A percentile compares a stretch with the other conserved stretches of the same genome.
These are phyloP conservation scores for Ecdyonurus torrentis DNA, from an alignment of 2,888 invertebrate species.

Conservation along the genomic window DNA sequence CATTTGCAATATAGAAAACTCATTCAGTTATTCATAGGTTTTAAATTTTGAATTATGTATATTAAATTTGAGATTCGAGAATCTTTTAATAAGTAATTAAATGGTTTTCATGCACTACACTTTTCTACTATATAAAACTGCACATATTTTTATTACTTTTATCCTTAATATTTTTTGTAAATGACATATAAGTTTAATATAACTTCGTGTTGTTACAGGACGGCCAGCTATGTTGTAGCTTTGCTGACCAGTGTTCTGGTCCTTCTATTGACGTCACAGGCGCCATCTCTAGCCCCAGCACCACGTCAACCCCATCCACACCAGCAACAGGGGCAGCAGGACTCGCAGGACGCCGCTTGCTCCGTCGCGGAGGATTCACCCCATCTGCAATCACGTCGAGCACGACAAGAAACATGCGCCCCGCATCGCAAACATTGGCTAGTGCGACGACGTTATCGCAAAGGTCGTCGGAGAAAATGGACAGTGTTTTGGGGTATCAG, in stretches of 20 bases:
- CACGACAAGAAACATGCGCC: not conserved
- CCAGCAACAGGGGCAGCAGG: too few relatives aligned
- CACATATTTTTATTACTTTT: not conserved
- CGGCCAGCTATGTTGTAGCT: slow-evolving; percentile 34
- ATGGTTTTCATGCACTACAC: not conserved
- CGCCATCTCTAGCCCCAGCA: not conserved
- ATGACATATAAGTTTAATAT: slow-evolving; percentile 22
- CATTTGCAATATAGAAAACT: too few relatives aligned
- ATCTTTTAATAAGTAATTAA: too few relatives aligned
- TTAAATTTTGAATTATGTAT: too few relatives aligned
- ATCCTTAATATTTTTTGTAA: slow-evolving; percentile 12
- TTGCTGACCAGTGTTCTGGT: slow-evolving; percentile 30
- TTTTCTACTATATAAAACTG: not conserved
- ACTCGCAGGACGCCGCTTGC: not conserved
- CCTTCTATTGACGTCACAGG: slow-evolving; percentile 20
- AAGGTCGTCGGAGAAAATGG: not conserved
- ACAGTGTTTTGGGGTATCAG: not conserved
- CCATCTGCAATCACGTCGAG: not conserved
- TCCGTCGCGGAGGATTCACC: not conserved
- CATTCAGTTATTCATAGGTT: too few relatives aligned
- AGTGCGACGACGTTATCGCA: not conserved
- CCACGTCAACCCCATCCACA: too few relatives aligned
- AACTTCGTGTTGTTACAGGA: slow-evolving; percentile 24
- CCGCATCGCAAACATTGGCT: slow-evolving; percentile 2
- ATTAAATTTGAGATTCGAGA: too few relatives aligned